Conservation (phyloP, 2,113 vertebrate genomes). For the Stegastes partitus region DNA sequence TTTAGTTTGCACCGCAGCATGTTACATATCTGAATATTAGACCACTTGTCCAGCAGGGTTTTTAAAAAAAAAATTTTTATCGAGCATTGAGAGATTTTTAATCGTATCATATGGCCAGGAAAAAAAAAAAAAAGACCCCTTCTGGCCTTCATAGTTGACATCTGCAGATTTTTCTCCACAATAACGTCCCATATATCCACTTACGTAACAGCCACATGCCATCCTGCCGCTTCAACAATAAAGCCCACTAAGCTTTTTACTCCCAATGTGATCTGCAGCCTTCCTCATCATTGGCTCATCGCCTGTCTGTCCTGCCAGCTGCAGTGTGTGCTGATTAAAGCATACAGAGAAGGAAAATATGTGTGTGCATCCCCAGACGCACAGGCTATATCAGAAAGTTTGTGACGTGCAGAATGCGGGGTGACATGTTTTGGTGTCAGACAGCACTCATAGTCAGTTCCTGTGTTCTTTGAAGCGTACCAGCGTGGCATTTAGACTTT, state of each 20-base stretch:
- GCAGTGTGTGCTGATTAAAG: conserved; percentile 33
- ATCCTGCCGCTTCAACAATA: conserved; percentile 36
- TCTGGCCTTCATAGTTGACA: conserved; percentile 46
- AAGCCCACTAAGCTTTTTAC: conserved; percentile 65
- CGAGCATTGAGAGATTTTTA: conserved; percentile 17
- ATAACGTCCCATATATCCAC: conserved; percentile 45
- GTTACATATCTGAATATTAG: neutral
- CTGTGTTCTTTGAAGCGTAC: conserved; percentile 47
- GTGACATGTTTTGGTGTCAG: conserved; percentile 33
- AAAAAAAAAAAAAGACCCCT: neutral
- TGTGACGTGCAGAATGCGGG: neutral
- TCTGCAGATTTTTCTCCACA: conserved; percentile 51
- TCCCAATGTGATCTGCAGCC: conserved; percentile 40
- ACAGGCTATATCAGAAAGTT: neutral
- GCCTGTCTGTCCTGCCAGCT: conserved; percentile 40
- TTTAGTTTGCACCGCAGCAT: neutral
- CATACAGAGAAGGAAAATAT: conserved; percentile 10
- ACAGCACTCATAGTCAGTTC: conserved; percentile 42
- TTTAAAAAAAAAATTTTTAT: too few species aligned
- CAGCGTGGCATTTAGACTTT: conserved; percentile 17
- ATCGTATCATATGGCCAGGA: neutral
- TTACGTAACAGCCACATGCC: conserved; percentile 67
- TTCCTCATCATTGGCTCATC: conserved; percentile 39
- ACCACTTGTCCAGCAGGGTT: neutral
- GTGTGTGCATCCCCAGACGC: neutral